Base-by-base conservation (phyloP, 1,140 invertebrate species). In the Linepithema humile region DNA sequence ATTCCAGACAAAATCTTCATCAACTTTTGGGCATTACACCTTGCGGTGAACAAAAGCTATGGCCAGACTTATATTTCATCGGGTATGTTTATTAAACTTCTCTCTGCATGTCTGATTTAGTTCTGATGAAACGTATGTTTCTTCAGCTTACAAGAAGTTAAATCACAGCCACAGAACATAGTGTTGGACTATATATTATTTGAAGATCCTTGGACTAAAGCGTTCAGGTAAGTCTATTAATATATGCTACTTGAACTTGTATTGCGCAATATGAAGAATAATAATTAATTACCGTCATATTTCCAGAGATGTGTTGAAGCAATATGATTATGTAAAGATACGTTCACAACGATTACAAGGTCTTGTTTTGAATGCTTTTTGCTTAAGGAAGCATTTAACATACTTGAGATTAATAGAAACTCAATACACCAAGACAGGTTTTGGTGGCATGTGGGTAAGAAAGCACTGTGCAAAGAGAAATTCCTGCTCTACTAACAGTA, bases 61-160 rank as follows among this genome's bases (percentile, higher is more conserved):
- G 97, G 86, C 97, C 97, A 43, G 97, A 98, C 94, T 96, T 98
- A 77, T 98, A 97, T 94, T 95, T 97, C 23, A 95, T 98, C 90
- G 97, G 97, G 96, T 97, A 95, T n/a, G 48, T 87, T 17, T 15
- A 48, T 3, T 15, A 9, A 0, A 1, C 9, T n/a, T 57, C 1
- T 35, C 35, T 10, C 15, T 3, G 9, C 9, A 2, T 17, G 17
- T 32, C 12, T 29, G 23, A 57, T 64, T 43, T 17, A 4, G 1
- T 48, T 60, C 17, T 45, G 23, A 65, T n/a, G 38, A 60, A 53
- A 35, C 17, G 10, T 32, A 1, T 50, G 3, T 69, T 55, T 1
- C 91, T 94, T 78, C 89, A 97, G 97, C n/a, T 95, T 98, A 75
- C 98, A 99, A 95, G 98, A 99, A 95, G 97, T 98, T 0, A 98